Evolutionary conservation across 2,113 vertebrate genomes (phyloP), one percentile per base, ranked within the genome.

Genomic region (Bujurquina vittata): DNA sequence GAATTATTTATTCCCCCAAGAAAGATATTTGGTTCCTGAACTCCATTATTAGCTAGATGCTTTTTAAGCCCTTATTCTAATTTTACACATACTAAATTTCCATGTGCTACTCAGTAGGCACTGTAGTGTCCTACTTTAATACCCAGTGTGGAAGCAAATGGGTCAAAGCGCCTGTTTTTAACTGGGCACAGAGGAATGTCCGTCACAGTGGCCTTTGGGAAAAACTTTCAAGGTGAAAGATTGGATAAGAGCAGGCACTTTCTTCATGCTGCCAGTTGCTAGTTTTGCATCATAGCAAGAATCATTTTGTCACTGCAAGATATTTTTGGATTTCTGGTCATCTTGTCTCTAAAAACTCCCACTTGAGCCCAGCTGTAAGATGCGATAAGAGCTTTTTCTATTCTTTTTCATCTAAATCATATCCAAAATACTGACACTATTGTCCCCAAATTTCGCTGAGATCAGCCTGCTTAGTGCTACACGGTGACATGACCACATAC

Each of bases 61-160:
- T 79, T 58, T 80, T 84, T 77, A 7, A 57, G 67, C 78, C 57
- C 52, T 77, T 17, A 54, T 81, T 90, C 67, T 81, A 84, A 88
- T 90, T 91, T 89, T 80, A 88, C 58, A 73, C 65, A 80, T 33
- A 29, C 79, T 57, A 60, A 18, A 84, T 76, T 80, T 85, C 33
- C 33, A 54, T 75, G 79, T 37, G 18, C 87, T 78, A 78, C 84
- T 83, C 74, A 74, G 58, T 80, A 77, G 77, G 77, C 80, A 23
- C 33, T 72, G 15, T 81, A 58, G 61, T 81, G 91, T 60, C 83
- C 79, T 87, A 89, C 58, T 89, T 91, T 85, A 86, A 89, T 82
- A 17, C 55, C 74, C 55, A 69, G 22, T 5, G 11, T 86, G 60
- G 63, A 80, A 58, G 43, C 23, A 91, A 87, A 90, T 84, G 58